Percentiles rank a stretch among this genome's conserved stretches.
phyloP scores from a whole-genome alignment of 2,888 invertebrate genomes.

The Scaptomyza caliginosa region DNA sequence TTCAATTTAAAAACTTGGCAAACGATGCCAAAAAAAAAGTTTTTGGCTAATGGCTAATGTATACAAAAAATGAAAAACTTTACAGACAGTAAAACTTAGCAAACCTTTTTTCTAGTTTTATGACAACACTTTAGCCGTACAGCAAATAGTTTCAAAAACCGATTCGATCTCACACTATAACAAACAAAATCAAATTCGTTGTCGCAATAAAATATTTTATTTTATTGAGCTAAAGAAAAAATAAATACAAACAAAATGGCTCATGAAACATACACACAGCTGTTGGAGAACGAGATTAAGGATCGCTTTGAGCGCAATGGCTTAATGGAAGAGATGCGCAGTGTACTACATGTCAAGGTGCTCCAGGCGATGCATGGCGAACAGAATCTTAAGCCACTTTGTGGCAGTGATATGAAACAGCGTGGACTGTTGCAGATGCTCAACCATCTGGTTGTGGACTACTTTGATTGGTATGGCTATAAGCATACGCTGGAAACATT shows the following conservation, averaged over 20 bases:
- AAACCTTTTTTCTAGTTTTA: slow-evolving; percentile 11
- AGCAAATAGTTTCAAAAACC: neutral
- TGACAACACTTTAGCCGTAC: neutral
- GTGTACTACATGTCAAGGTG: slow-evolving; percentile 75
- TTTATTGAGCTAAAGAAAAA: neutral
- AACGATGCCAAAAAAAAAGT: slow-evolving; percentile 21
- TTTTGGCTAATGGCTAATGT: slow-evolving; percentile 50
- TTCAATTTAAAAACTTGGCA: slow-evolving; percentile 10
- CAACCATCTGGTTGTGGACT: slow-evolving; percentile 82
- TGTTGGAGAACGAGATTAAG: slow-evolving; percentile 60
- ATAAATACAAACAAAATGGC: slow-evolving; percentile 21
- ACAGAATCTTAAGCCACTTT: slow-evolving; percentile 19
- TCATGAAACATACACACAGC: slow-evolving; percentile 12
- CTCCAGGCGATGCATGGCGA: slow-evolving; percentile 72
- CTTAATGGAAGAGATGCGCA: slow-evolving; percentile 69
- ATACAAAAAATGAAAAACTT: slow-evolving; percentile 33
- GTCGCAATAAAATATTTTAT: slow-evolving; percentile 23
- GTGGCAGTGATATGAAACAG: slow-evolving; percentile 27
- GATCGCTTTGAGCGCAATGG: slow-evolving; percentile 71
- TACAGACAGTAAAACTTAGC: slow-evolving; percentile 7
- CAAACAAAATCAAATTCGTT: slow-evolving; percentile 17
- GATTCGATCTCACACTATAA: neutral
- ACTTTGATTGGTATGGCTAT: slow-evolving; percentile 81
- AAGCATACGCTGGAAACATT: slow-evolving; percentile 82
- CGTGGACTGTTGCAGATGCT: slow-evolving; percentile 42